Percentiles rank a stretch among this genome's conserved stretches.
phyloP scores from a whole-genome alignment of 1,140 invertebrate genomes.

The Drosophila ironensis region DNA sequence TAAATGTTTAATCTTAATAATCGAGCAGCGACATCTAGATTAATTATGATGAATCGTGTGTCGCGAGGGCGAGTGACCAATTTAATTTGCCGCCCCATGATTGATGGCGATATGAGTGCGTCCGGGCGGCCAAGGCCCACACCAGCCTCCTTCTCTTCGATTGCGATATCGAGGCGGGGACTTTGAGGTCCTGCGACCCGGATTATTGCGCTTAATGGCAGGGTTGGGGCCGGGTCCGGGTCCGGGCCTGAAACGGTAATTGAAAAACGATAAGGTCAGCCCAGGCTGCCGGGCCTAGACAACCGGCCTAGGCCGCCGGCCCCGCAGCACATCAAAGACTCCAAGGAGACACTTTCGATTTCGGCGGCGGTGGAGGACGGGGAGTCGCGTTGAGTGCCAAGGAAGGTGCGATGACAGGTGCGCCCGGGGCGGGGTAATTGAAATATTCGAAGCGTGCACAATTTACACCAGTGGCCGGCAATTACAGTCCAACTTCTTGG shows the following conservation, averaged over 20 bases:
- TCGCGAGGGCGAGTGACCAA: constrained; percentile 20
- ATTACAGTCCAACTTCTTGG: constrained; percentile 27
- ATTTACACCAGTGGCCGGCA: constrained; percentile 34
- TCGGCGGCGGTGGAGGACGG: background rate
- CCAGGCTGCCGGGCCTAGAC: constrained; percentile 10
- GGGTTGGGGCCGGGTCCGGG: background rate
- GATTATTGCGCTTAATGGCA: constrained; percentile 67
- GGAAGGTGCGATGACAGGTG: constrained; percentile 4
- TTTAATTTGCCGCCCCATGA: constrained; percentile 57
- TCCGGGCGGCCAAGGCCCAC: background rate
- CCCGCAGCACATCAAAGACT: constrained; percentile 19
- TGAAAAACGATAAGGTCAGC: constrained; percentile 70
- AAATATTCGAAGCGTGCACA: constrained; percentile 45
- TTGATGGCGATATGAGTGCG: constrained; percentile 60
- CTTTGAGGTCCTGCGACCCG: constrained; percentile 31
- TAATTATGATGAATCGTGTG: constrained; percentile 69
- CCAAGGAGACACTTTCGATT: constrained; percentile 11
- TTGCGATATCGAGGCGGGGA: constrained; percentile 35
- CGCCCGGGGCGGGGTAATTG: constrained; percentile 35
- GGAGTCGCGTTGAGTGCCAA: no score
- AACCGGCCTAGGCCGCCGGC: background rate
- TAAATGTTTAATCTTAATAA: constrained; percentile 79
- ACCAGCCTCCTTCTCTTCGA: background rate
- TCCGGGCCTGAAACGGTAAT: constrained; percentile 44
- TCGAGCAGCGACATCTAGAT: constrained; percentile 44